Conservation (phyloP, 2,888 invertebrate species). For the Plutella xylostella region DNA sequence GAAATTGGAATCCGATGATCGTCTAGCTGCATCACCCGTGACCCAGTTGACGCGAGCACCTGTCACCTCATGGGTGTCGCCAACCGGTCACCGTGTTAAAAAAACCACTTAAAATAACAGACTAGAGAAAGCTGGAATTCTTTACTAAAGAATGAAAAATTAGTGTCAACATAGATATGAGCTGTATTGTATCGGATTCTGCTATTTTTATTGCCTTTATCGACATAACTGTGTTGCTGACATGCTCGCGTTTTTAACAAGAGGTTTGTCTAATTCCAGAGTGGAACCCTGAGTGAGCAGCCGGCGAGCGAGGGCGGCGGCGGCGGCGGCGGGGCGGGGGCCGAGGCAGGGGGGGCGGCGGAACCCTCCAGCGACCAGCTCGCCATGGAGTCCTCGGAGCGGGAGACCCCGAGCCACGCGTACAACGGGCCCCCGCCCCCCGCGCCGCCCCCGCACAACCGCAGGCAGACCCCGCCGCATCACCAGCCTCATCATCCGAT, state of each 20-base stretch:
- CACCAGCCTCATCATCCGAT: conserved; percentile 69
- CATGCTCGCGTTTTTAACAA: no score
- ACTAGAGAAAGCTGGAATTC: no score
- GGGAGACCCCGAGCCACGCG: conserved; percentile 67
- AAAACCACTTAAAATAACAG: conserved; percentile 45
- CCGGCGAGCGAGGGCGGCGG: conserved; percentile 60
- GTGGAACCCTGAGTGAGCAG: conserved; percentile 50
- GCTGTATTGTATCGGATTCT: no score
- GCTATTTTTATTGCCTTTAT: neutral
- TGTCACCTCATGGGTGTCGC: conserved; percentile 27
- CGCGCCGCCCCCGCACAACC: conserved; percentile 77
- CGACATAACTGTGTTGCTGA: no score
- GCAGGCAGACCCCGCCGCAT: conserved; percentile 77
- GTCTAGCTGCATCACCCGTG: conserved; percentile 20
- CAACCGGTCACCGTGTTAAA: conserved; percentile 47
- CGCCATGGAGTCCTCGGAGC: conserved; percentile 78
- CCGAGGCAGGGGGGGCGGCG: conserved; percentile 64
- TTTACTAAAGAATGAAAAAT: no score
- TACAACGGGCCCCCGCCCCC: conserved; percentile 67
- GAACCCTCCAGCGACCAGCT: conserved; percentile 76
- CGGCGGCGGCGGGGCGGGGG: conserved; percentile 62
- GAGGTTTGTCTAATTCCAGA: conserved; percentile 33
- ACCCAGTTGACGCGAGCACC: conserved; percentile 20
- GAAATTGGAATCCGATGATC: conserved; percentile 28
- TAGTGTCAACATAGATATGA: no score